These are phyloP conservation scores for Psittacula cyanocephala DNA, from an alignment of 2,113 vertebrate species.

Conservation along the genomic window DNA sequence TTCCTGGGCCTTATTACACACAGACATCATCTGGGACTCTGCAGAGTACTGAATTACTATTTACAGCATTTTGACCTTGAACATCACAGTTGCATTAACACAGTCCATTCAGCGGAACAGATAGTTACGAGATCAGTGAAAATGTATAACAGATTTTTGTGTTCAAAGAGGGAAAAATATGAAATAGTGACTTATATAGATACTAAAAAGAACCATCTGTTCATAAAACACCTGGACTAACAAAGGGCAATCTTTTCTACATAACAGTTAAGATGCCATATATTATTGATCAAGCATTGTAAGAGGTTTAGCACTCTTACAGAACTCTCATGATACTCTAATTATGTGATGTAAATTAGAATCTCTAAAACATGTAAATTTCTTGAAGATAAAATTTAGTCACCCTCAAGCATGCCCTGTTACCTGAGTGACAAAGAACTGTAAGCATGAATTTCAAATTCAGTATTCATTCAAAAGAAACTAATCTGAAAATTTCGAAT, in stretches of 20 bases:
- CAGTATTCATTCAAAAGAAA: conserved; percentile 47
- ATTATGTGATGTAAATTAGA: conserved; percentile 36
- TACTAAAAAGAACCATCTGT: neutral
- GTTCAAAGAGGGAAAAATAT: neutral
- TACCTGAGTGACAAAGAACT: conserved; percentile 43
- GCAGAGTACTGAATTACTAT: conserved; percentile 40
- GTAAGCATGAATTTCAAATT: conserved; percentile 42
- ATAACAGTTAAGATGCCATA: neutral
- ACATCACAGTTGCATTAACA: neutral
- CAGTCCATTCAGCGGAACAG: neutral
- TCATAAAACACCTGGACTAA: conserved; percentile 8
- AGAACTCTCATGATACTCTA: neutral
- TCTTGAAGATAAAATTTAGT: conserved; percentile 33
- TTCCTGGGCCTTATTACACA: conserved; percentile 65
- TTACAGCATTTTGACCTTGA: conserved; percentile 68
- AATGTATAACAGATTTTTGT: neutral
- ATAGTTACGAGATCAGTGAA: conserved; percentile 19
- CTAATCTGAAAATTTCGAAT: conserved; percentile 50
- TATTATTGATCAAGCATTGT: conserved; percentile 41
- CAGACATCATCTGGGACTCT: conserved; percentile 45
- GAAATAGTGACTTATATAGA: neutral
- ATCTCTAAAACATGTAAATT: conserved; percentile 26
- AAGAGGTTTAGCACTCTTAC: conserved; percentile 1
- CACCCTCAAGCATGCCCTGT: conserved; percentile 22
- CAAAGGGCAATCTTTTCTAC: neutral